Evolutionary conservation across 2,888 invertebrate genomes (phyloP), one percentile per base, ranked within the genome.

Genomic region (Drosophila rubida): DNA sequence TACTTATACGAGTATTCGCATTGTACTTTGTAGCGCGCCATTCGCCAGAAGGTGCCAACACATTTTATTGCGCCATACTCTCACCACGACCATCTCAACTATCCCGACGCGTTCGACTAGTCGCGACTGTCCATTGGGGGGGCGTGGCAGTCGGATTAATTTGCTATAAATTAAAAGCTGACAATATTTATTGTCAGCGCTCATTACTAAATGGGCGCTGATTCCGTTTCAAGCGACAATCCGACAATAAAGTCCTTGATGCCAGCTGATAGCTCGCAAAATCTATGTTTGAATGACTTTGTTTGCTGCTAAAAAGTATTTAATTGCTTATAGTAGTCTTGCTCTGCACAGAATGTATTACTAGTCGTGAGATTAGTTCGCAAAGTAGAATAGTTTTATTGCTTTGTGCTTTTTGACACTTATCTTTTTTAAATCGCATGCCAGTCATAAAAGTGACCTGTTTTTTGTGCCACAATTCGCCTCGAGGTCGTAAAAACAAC

Each of bases 21-120:
- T 86, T 81, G 80, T 81, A 69, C 75, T 83, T 86, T 81, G 80
- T 81, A 69, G 75, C 81, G 78, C 80, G 72, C 76, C 87, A 82
- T 87, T 81, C 76, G 82, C 87, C 82, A 82, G 87, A 82, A 82
- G 87, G 82, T 82, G 82, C 82, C 82, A 82, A 82, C 87, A 82
- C 82, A 82, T 82, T 82, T 82, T 87, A 82, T 82, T 87, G 85
- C 75, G 45, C 55, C 46, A 68, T 78, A 70, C 82, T 27, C 85
- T 82, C 42, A 14, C 49, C 1, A 19, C 7, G 44, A 65, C 57
- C 58, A 23, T 11, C 2, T 0, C 7, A 22, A 45, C 59, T 59
- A 45, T 35, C 7, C 4, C 5, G 27, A 8, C 6, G 11, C 22
- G 11, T 14, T 23, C 1, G 1, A 9, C 4, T 8, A 4, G 3